phyloP scores from a whole-genome alignment of 2,888 invertebrate species.

The Barypeithes pellucidus region DNA sequence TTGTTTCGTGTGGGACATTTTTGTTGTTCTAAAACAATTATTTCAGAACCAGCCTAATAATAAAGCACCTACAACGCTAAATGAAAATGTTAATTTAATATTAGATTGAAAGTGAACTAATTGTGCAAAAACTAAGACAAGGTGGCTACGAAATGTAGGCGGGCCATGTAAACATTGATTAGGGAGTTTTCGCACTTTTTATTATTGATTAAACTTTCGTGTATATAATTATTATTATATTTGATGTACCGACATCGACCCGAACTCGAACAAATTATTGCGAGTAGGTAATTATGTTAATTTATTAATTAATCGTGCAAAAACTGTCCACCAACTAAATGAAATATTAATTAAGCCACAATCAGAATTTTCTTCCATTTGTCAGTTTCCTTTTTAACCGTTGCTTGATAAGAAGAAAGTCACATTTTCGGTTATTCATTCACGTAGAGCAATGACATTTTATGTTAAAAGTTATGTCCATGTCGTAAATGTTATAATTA shows the following conservation, averaged over 20 bases:
- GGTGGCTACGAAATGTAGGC: conserved; percentile 32
- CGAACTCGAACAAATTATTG: too few relatives aligned
- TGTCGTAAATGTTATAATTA: conserved; percentile 19
- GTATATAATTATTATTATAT: too few relatives aligned
- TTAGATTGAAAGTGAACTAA: conserved; percentile 25
- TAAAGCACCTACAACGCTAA: conserved; percentile 3
- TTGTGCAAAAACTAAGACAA: conserved; percentile 29
- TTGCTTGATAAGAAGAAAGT: conserved; percentile 36
- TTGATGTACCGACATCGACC: too few relatives aligned
- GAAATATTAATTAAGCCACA: conserved; percentile 34
- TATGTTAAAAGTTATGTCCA: not conserved
- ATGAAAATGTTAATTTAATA: conserved; percentile 11
- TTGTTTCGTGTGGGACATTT: not conserved
- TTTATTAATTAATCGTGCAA: conserved; percentile 2
- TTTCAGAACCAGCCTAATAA: not conserved
- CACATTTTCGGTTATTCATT: conserved; percentile 30
- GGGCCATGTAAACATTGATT: conserved; percentile 37
- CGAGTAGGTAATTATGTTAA: not conserved
- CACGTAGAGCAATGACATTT: conserved; percentile 28
- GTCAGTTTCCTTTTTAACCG: conserved; percentile 30
- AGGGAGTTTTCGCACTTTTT: not conserved
- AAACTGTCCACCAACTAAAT: conserved; percentile 14
- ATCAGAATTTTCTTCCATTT: conserved; percentile 37
- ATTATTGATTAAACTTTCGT: too few relatives aligned
- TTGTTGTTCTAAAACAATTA: not conserved